Conservation (phyloP, 2,797 vertebrate species). For the Aratinga solstitialis region DNA sequence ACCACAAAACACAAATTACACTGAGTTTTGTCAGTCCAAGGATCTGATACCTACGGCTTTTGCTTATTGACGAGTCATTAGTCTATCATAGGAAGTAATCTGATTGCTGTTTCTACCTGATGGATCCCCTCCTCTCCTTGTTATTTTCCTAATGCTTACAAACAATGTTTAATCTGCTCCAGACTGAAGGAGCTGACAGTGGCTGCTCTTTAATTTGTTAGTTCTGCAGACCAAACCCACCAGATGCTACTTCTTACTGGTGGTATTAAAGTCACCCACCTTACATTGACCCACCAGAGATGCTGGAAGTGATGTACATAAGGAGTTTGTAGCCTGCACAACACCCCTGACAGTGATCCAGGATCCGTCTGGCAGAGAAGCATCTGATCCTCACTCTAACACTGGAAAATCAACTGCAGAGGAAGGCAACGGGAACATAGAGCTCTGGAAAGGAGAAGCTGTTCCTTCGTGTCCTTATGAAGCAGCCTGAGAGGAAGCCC, state of each 20-base stretch:
- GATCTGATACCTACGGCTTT: not conserved
- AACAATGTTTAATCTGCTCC: not conserved
- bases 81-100: not conserved
- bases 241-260: not conserved
- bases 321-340: not conserved
- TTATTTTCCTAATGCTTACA: not conserved
- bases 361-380: not conserved
- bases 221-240: not conserved
- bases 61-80: not conserved
- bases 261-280: not conserved
- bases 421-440: not conserved
- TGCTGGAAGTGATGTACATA: not conserved
- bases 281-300: not conserved
- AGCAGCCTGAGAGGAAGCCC: not conserved
- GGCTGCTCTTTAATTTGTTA: not conserved
- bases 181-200: not conserved
- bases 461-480: not conserved
- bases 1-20: not conserved
- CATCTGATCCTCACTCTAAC: not conserved
- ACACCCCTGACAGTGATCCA: accelerated
- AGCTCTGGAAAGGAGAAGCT: not conserved
- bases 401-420: not conserved
- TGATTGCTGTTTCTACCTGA: not conserved
- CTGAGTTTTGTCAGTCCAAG: not conserved
- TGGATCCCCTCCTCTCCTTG: not conserved